A percentile compares a stretch with the other conserved stretches of the same genome.
Conservation (phyloP, 2,888 invertebrate genomes). For the Lomographa bimaculata region DNA sequence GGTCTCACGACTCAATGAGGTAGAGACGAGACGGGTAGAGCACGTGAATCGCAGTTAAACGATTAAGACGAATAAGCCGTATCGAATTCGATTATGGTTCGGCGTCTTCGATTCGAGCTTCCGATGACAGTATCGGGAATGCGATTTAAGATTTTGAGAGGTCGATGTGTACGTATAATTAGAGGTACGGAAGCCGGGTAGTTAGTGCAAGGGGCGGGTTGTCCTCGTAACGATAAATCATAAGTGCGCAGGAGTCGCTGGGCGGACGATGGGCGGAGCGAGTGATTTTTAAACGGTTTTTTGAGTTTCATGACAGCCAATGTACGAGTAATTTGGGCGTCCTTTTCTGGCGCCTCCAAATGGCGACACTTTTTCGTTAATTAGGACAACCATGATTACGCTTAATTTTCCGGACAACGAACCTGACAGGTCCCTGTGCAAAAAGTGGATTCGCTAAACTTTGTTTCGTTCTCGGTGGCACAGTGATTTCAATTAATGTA, state of each 20-base stretch:
- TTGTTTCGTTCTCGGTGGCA: slow-evolving; percentile 4
- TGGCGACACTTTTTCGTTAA: slow-evolving; percentile 79
- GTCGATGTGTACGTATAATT: slow-evolving; percentile 71
- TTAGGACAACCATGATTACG: slow-evolving; percentile 76
- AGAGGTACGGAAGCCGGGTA: slow-evolving; percentile 73
- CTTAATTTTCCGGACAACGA: slow-evolving; percentile 66
- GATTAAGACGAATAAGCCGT: slow-evolving; percentile 58
- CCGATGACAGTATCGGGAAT: slow-evolving; percentile 61
- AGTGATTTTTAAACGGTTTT: slow-evolving; percentile 82
- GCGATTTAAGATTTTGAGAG: slow-evolving; percentile 68
- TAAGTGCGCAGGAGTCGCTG: slow-evolving; percentile 76
- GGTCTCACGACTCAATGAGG: slow-evolving; percentile 27
- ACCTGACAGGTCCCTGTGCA: slow-evolving; percentile 29
- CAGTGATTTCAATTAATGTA: slow-evolving; percentile 1
- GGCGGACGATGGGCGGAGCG: slow-evolving; percentile 79
- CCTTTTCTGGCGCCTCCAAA: slow-evolving; percentile 73
- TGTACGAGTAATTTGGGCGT: slow-evolving; percentile 71
- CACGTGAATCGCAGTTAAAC: slow-evolving; percentile 51
- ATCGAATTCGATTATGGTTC: slow-evolving; percentile 54
- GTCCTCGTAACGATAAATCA: slow-evolving; percentile 80
- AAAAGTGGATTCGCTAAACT: slow-evolving; percentile 21
- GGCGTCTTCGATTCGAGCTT: slow-evolving; percentile 38
- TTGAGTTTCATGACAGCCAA: slow-evolving; percentile 75
- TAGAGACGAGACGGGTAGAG: slow-evolving; percentile 43
- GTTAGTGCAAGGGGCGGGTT: slow-evolving; percentile 77